phyloP scores from a whole-genome alignment of 2,888 invertebrate genomes.

The Ophion ventricosus region DNA sequence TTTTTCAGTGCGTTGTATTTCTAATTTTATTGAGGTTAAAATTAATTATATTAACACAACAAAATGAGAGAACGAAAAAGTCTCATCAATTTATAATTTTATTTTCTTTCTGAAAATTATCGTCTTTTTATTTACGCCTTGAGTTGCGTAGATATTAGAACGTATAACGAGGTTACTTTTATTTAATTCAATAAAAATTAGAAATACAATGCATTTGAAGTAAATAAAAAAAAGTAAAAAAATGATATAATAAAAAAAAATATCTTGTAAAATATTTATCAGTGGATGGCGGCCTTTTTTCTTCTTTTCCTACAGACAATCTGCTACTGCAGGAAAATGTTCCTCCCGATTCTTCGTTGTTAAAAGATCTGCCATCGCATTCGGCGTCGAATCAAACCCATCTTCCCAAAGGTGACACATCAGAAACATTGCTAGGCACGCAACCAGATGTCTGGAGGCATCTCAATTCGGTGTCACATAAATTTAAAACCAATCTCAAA shows the following conservation, averaged over 20 bases:
- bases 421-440: background rate
- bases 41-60: background rate
- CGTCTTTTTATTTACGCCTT: constrained; percentile 9
- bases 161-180: background rate
- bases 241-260: background rate
- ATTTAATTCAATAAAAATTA: constrained; percentile 14
- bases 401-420: background rate
- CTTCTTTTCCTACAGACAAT: no score
- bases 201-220: constrained; percentile 1
- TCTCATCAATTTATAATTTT: background rate
- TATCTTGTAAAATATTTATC: no score
- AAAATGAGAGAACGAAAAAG: background rate
- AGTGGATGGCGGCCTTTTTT: no score
- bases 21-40: constrained; percentile 4
- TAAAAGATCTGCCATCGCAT: constrained; percentile 1
- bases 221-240: background rate
- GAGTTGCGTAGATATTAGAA: constrained; percentile 4
- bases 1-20: background rate
- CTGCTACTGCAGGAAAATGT: no score
- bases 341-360: no score
- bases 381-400: background rate
- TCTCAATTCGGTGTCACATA: constrained; percentile 15
- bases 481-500: constrained; percentile 11
- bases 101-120: background rate
- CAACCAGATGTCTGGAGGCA: constrained; percentile 5